Evolutionary conservation across 1,140 invertebrate genomes (phyloP).

Genomic region (Anthonomus grandis): DNA sequence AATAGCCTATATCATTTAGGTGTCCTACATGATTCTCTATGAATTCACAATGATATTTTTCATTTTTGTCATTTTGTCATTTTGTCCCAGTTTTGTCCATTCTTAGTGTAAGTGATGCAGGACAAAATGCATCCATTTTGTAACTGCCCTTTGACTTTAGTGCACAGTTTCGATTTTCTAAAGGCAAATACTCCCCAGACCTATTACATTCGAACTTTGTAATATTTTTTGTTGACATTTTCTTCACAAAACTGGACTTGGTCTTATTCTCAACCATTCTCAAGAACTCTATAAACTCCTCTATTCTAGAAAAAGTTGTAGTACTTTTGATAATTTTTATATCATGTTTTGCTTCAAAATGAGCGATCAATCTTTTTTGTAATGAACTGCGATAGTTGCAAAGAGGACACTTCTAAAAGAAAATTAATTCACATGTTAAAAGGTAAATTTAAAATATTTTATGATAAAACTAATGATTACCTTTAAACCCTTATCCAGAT

Average conservation of each 20-base stretch:
- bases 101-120: background rate
- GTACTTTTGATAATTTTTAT: slow-evolving; percentile 1
- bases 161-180: slow-evolving; percentile 1
- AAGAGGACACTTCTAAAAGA: slow-evolving; percentile 1
- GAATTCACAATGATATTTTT: background rate
- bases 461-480: too few species aligned
- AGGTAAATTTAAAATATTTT: background rate
- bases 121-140: slow-evolving; percentile 3
- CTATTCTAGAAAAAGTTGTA: slow-evolving; percentile 1
- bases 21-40: slow-evolving; percentile 14
- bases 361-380: background rate
- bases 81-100: background rate
- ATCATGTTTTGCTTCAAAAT: slow-evolving; percentile 3
- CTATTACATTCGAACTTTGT: slow-evolving; percentile 2
- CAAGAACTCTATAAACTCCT: too few species aligned
- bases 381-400: too few species aligned
- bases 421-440: background rate
- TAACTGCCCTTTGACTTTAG: background rate
- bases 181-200: slow-evolving; percentile 1
- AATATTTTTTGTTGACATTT: slow-evolving; percentile 1
- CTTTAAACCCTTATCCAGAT: too few species aligned
- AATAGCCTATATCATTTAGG: slow-evolving; percentile 9
- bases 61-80: background rate
- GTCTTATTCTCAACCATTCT: too few species aligned
- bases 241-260: too few species aligned